Base-by-base conservation (phyloP, 2,888 invertebrate species). In the Tridacna crocea region DNA sequence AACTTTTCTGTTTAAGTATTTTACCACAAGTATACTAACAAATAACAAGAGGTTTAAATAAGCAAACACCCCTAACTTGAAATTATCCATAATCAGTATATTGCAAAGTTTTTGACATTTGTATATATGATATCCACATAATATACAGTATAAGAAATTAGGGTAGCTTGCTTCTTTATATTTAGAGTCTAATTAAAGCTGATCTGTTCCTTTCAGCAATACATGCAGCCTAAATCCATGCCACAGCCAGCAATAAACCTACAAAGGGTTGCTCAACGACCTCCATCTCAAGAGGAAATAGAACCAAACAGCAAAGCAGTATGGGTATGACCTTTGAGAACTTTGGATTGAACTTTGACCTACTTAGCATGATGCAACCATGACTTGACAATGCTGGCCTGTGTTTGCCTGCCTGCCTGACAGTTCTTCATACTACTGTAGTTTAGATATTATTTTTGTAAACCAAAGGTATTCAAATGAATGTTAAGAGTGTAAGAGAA, bases 311-410 rank as follows among this genome's bases (percentile, higher is more conserved):
- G 85, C 70, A 82, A 68, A 75, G 75, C 85, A 72, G 85, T 85
- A 73, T 85, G 85, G 85, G 82, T 85, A 85, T 85, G 85, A 85
- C 80, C 82, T 75, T 78, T 51, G 17, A 55, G 22, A 22, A 8
- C 36, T 72, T 73, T 22, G 74, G 75, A 79, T 70, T 70, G 77
- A 47, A 75, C 74, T 70, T 79, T 83, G 76, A 70, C 61, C 72
- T 82, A 58, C 19, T 36, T 24, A 73, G 65, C 65, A 51, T 73
- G 66, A 75, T 22, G 26, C 55, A 26, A 68, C 24, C 13, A 48
- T 61, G 22, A 70, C 46, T 70, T 22, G 55, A 55, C 36, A 36
- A 36, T 36, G 36, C 36, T 36, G 36, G 8, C 8, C 36, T 36
- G 36, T 36, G 36, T 8, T 8, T 36, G 36, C 36, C 55, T 55